Evolutionary conservation across 2,888 invertebrate genomes (phyloP).

Genomic region (Drosophila merina): DNA sequence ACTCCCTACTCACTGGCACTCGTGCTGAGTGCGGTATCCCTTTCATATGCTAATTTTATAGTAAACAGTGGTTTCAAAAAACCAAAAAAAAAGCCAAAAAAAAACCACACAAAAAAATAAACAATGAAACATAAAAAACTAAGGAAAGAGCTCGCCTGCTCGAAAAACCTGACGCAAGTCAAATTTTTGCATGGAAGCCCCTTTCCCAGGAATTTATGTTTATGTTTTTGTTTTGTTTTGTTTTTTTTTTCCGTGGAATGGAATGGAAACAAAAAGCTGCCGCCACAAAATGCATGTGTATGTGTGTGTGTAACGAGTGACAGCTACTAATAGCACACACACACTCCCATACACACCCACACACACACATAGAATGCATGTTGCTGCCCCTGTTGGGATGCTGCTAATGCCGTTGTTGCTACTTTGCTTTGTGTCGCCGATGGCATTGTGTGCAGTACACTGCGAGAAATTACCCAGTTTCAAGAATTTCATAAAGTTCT

Average conservation of each 20-base stretch:
- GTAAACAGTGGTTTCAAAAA: constrained; percentile 58
- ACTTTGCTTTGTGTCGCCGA: not conserved
- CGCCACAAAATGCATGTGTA: constrained; percentile 14
- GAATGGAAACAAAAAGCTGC: constrained; percentile 21
- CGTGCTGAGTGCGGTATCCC: constrained; percentile 7
- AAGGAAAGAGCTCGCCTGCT: constrained; percentile 37
- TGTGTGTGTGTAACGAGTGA: constrained; percentile 56
- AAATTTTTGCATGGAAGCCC: constrained; percentile 5
- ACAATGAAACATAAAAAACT: not conserved
- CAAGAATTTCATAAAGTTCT: no score
- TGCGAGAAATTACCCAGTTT: not conserved
- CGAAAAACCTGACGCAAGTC: constrained; percentile 34
- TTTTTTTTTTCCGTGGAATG: not conserved
- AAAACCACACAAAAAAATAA: constrained; percentile 13
- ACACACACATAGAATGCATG: constrained; percentile 17
- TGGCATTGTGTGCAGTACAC: not conserved
- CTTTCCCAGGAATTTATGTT: not conserved
- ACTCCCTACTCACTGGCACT: not conserved
- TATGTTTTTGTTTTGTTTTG: not conserved
- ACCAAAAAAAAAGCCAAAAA: constrained; percentile 1
- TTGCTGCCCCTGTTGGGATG: constrained; percentile 29
- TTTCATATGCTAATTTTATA: constrained; percentile 71
- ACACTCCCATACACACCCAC: constrained; percentile 11
- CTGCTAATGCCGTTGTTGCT: constrained; percentile 16
- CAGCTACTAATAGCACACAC: constrained; percentile 66